Conservation (phyloP, 2,888 invertebrate species). For the Carpatolechia fugitivella region DNA sequence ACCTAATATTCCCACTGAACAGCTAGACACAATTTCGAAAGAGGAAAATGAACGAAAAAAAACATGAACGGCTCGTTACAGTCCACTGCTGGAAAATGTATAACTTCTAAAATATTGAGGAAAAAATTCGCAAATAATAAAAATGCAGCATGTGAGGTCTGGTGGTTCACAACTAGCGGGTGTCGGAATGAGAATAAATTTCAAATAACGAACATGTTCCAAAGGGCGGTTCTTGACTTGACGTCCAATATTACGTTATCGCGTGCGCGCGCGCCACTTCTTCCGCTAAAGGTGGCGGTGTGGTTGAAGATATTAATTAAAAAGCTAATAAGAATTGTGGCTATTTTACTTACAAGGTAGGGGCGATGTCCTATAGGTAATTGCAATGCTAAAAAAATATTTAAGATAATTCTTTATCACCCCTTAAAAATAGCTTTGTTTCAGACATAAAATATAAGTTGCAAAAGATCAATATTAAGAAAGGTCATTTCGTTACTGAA, state of each 20-base stretch:
- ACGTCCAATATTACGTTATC: conserved; percentile 46
- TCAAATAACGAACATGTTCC: conserved; percentile 37
- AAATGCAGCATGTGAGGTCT: conserved; percentile 5
- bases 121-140: neutral
- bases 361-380: too few species aligned
- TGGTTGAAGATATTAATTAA: neutral
- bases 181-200: conserved; percentile 21
- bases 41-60: too few species aligned
- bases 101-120: neutral
- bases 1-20: too few species aligned
- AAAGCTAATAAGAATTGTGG: neutral
- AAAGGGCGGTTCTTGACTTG: conserved; percentile 46
- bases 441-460: too few species aligned
- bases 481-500: too few species aligned
- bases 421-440: too few species aligned
- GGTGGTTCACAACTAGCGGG: neutral
- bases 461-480: too few species aligned
- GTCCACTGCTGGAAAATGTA: too few species aligned
- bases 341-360: neutral
- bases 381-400: too few species aligned
- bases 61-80: too few species aligned
- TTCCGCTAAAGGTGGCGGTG: neutral
- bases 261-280: conserved; percentile 46
- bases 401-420: too few species aligned
- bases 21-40: too few species aligned